Evolutionary conservation across 2,113 vertebrate genomes (phyloP).

Genomic region (Marcusenius ussheri): DNA sequence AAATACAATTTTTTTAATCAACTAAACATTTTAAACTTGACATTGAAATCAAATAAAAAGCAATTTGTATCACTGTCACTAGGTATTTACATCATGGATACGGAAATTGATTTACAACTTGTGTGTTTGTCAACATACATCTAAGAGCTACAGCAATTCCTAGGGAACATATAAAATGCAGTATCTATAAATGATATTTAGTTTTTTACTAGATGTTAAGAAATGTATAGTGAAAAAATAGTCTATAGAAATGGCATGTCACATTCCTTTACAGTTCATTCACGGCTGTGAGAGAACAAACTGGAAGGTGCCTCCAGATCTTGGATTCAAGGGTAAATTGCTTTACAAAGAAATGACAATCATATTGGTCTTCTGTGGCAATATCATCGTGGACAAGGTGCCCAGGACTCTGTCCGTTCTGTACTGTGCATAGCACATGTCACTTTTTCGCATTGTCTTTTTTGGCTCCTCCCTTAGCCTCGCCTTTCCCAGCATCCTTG

Average conservation of each 20-base stretch:
- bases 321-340: not conserved
- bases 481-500: conserved; percentile 21
- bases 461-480: conserved; percentile 38
- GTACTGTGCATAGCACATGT: conserved; percentile 3
- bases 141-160: not conserved
- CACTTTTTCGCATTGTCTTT: conserved; percentile 43
- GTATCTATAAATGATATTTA: not conserved
- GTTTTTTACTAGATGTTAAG: not conserved
- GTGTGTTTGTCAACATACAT: not conserved
- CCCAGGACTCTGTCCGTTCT: not conserved
- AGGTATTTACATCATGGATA: conserved; percentile 8
- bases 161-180: conserved; percentile 2
- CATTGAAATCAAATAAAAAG: not conserved
- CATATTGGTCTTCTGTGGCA: not conserved
- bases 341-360: not conserved
- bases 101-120: not conserved
- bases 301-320: not conserved
- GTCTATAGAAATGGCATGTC: not conserved
- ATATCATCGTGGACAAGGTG: not conserved
- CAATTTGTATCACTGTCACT: not conserved
- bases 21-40: not conserved
- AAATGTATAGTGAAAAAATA: not conserved
- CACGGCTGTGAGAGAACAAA: not conserved
- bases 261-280: not conserved
- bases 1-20: not conserved